phyloP scores from a whole-genome alignment of 2,888 invertebrate species.

The Biston stratarius region DNA sequence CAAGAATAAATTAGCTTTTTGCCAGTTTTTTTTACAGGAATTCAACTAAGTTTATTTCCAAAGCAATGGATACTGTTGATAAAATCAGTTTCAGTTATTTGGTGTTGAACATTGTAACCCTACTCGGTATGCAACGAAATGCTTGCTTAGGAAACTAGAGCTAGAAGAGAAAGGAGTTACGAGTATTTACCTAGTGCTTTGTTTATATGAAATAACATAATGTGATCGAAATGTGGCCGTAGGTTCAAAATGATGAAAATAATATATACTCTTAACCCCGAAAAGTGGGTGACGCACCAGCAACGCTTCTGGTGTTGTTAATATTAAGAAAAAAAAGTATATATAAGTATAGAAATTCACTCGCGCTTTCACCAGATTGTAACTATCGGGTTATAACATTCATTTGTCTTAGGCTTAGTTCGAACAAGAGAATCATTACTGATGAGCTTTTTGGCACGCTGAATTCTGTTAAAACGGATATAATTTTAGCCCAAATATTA shows the following conservation, averaged over 20 bases:
- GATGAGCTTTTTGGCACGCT: too few species aligned
- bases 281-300: too few species aligned
- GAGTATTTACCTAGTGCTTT: slow-evolving; percentile 29
- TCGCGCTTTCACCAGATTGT: too few species aligned
- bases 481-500: too few species aligned
- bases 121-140: slow-evolving; percentile 45
- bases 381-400: too few species aligned
- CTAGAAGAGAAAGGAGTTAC: slow-evolving; percentile 36
- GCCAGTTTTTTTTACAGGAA: not conserved
- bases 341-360: too few species aligned
- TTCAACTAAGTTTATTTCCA: not conserved
- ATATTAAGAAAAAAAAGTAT: too few species aligned
- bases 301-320: too few species aligned
- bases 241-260: not conserved
- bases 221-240: not conserved
- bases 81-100: slow-evolving; percentile 12
- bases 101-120: slow-evolving; percentile 19
- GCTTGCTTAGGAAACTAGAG: slow-evolving; percentile 35
- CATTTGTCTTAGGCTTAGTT: too few species aligned
- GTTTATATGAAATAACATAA: slow-evolving; percentile 36
- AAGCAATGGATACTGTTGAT: slow-evolving; percentile 6
- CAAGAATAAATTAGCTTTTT: not conserved
- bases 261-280: too few species aligned
- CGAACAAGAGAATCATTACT: too few species aligned
- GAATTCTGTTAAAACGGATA: too few species aligned